Conservation (phyloP, 37 sponge, comb jelly and placozoan genomes). For the Geodia barretti region DNA sequence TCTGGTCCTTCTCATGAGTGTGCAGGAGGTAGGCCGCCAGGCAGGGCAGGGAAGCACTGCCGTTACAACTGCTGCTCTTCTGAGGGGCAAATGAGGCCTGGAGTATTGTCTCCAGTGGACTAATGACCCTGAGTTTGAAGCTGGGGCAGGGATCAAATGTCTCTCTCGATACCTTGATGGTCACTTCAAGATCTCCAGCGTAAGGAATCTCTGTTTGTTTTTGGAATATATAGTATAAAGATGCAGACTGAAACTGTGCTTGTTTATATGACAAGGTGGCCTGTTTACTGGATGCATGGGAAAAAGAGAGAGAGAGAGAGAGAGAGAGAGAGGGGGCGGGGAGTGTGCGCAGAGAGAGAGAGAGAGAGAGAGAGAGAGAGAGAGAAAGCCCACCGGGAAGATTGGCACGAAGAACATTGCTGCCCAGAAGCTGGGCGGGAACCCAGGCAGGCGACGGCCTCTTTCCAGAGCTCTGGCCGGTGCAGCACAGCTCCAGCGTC, state of each 20-base stretch:
- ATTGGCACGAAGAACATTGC: slow-evolving; percentile 18
- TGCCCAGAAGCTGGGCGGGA: slow-evolving; percentile 32
- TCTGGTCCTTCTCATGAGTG: slow-evolving; percentile 1
- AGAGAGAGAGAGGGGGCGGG: not conserved
- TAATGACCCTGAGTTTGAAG: slow-evolving; percentile 21
- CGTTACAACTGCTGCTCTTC: not conserved
- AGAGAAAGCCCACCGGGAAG: slow-evolving; percentile 34
- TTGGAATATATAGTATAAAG: too few species aligned
- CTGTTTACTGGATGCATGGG: too few species aligned
- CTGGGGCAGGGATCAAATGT: slow-evolving; percentile 27
- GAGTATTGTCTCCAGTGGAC: slow-evolving; percentile 43
- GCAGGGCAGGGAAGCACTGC: slow-evolving; percentile 19
- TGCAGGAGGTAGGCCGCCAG: slow-evolving; percentile 38
- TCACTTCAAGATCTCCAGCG: slow-evolving; percentile 32
- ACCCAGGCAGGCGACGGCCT: not conserved
- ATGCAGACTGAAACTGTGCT: too few species aligned
- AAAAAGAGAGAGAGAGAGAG: too few species aligned
- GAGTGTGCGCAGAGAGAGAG: not conserved
- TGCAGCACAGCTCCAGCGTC: slow-evolving; percentile 13
- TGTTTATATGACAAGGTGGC: too few species aligned
- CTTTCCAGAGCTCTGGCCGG: not conserved
- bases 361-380: not conserved
- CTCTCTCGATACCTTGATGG: not conserved
- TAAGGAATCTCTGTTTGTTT: slow-evolving; percentile 21
- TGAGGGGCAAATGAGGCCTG: not conserved